A percentile compares a stretch with the other conserved stretches of the same genome.
Evolutionary conservation across 1,140 invertebrate species (phyloP).

Genomic region (Phymorhynchus buccinoides): DNA sequence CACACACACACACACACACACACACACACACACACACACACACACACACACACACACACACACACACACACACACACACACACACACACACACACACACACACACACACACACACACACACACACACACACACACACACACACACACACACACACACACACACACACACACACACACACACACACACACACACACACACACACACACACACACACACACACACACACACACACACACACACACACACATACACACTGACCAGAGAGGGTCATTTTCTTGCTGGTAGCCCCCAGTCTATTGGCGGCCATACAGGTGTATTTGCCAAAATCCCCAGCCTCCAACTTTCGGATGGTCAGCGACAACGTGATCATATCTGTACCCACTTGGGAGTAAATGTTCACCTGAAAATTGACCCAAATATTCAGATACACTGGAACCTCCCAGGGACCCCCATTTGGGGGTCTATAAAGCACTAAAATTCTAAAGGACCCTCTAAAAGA

Average conservation of each 20-base stretch:
- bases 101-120: neutral
- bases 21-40: neutral
- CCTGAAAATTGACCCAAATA: slow-evolving; percentile 3
- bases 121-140: neutral
- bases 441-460: no score
- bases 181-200: neutral
- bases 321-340: slow-evolving; percentile 85
- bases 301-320: slow-evolving; percentile 92
- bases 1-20: neutral
- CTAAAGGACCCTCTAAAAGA: no score
- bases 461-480: no score
- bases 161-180: neutral
- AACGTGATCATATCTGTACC: slow-evolving; percentile 86
- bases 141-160: neutral
- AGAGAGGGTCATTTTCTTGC: slow-evolving; percentile 87
- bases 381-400: slow-evolving; percentile 22
- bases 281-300: slow-evolving; percentile 88
- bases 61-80: no score
- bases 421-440: neutral
- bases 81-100: neutral
- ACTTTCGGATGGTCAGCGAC: slow-evolving; percentile 85
- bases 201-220: neutral
- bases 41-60: neutral
- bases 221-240: neutral
- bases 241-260: slow-evolving; percentile 78